These are phyloP conservation scores for Natator depressus DNA, from an alignment of 2,113 vertebrate species.

Conservation along the genomic window DNA sequence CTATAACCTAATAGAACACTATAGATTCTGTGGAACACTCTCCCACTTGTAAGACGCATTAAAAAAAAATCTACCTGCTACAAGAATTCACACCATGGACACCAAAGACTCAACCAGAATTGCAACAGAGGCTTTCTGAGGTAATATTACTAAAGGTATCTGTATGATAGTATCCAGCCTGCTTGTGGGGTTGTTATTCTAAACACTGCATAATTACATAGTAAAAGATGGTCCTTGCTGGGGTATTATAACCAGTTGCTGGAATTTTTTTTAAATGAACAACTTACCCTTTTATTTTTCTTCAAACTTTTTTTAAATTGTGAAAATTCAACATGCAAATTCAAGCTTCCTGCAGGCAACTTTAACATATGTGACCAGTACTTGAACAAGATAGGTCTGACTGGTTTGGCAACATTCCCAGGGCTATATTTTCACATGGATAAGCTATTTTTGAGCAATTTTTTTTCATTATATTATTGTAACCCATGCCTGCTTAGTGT, in stretches of 20 bases:
- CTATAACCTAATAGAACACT: background rate
- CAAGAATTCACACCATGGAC: background rate
- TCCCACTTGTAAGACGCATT: background rate
- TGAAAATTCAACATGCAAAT: background rate
- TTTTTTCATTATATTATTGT: background rate
- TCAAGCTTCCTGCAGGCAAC: background rate
- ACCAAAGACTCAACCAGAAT: background rate
- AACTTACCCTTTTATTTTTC: background rate
- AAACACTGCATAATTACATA: background rate
- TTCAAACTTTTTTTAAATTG: background rate
- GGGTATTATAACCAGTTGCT: background rate
- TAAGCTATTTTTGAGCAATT: conserved; percentile 36
- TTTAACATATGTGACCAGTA: background rate
- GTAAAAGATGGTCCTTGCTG: background rate
- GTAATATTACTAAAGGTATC: background rate
- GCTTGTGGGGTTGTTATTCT: background rate
- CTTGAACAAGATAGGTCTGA: conserved; percentile 11
- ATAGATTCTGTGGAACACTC: background rate
- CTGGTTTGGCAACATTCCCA: background rate
- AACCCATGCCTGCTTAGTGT: too few relatives aligned
- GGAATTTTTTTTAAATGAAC: background rate
- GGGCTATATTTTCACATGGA: background rate
- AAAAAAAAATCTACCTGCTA: background rate
- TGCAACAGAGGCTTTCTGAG: background rate
- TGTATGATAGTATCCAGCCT: background rate